These are phyloP conservation scores for Notodonta dromedarius DNA, from an alignment of 2,888 invertebrate genomes.

Conservation along the genomic window DNA sequence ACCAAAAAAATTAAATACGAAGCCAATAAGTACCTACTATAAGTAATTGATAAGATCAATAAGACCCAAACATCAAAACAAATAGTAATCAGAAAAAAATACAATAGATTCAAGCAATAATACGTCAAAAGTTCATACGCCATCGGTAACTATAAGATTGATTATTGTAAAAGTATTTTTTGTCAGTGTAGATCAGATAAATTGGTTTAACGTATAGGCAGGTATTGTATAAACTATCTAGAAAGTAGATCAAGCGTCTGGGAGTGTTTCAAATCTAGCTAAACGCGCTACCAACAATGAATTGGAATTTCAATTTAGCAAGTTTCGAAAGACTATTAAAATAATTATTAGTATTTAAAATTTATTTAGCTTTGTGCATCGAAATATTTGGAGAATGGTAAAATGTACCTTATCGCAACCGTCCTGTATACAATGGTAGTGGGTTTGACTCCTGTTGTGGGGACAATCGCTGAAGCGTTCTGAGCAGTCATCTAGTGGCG, in stretches of 20 bases:
- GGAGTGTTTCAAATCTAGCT: conserved; percentile 3
- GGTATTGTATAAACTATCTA: conserved; percentile 8
- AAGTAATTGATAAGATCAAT: conserved; percentile 1
- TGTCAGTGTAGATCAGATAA: conserved; percentile 5
- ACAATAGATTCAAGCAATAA: conserved; percentile 6
- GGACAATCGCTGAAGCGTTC: conserved; percentile 93
- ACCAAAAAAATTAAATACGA: background rate
- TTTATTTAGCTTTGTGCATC: background rate
- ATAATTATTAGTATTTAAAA: background rate
- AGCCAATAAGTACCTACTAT: background rate
- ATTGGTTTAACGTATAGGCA: conserved; percentile 1
- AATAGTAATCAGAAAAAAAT: conserved; percentile 7
- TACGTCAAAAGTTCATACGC: conserved; percentile 4
- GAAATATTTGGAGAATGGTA: background rate
- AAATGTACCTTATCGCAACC: conserved; percentile 90
- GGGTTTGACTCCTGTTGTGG: conserved; percentile 97
- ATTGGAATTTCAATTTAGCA: background rate
- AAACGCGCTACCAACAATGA: conserved; percentile 1
- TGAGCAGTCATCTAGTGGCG: conserved; percentile 97
- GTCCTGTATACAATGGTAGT: conserved; percentile 98
- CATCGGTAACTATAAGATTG: conserved; percentile 5
- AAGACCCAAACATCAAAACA: conserved; percentile 6
- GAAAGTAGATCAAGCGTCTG: conserved; percentile 8
- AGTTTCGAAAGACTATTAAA: background rate
- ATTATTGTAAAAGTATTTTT: conserved; percentile 5